These are phyloP conservation scores for Dendrocincla fuliginosa DNA, from an alignment of 2,797 vertebrate genomes.

Conservation along the genomic window DNA sequence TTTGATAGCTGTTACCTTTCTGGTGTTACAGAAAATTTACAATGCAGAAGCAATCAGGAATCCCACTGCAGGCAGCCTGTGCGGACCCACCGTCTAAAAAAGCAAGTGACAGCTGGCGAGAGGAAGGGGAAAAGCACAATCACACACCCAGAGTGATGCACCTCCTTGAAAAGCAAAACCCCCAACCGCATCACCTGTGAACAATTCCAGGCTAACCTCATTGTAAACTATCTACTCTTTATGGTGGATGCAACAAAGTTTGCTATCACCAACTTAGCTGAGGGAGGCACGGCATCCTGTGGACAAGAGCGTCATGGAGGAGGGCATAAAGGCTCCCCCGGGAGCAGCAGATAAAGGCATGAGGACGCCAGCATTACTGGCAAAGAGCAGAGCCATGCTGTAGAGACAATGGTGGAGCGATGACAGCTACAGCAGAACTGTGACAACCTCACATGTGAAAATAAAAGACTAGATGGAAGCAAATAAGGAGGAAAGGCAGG, in stretches of 20 bases:
- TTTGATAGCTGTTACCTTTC: background rate
- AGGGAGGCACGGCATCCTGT: background rate
- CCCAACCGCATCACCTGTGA: background rate
- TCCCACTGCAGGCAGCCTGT: background rate
- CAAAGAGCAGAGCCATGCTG: background rate
- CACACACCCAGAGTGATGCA: background rate
- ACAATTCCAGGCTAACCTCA: background rate
- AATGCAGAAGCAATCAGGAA: background rate
- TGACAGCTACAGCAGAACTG: background rate
- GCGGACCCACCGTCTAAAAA: background rate
- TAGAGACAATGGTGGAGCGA: background rate
- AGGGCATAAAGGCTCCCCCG: background rate
- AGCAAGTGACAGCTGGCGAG: background rate
- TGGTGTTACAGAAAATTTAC: background rate
- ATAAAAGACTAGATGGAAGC: background rate
- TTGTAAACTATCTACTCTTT: background rate
- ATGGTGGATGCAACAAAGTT: background rate
- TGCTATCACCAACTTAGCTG: rapidly evolving
- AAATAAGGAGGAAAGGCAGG: background rate
- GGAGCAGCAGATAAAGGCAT: background rate
- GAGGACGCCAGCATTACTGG: background rate
- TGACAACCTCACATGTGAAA: background rate
- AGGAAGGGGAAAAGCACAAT: background rate
- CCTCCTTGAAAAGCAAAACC: background rate
- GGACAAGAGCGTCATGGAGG: background rate